These are phyloP conservation scores for Pseudococcus longispinus DNA, from an alignment of 2,888 invertebrate species.

Conservation along the genomic window DNA sequence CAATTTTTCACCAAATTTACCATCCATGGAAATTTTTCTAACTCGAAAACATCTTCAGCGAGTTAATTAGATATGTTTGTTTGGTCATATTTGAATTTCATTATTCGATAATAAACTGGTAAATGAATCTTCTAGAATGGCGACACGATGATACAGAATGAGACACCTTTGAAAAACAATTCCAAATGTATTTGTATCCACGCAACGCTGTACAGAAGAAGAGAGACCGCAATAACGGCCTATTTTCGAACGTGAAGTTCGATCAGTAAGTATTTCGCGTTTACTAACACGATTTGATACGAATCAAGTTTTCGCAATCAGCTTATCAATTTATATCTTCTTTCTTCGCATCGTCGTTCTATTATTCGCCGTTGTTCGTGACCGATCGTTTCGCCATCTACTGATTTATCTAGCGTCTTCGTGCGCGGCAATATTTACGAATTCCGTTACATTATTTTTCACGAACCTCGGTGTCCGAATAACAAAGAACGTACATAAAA, in stretches of 20 bases:
- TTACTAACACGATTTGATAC: conserved; percentile 46
- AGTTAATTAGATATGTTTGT: neutral
- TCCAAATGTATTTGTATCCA: neutral
- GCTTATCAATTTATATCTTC: conserved; percentile 46
- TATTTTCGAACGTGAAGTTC: conserved; percentile 39
- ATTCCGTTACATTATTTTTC: conserved; percentile 38
- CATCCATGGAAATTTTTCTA: neutral
- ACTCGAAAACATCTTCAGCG: neutral
- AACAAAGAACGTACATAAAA: conserved; percentile 22
- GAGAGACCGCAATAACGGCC: conserved; percentile 16
- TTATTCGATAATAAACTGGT: too few species aligned
- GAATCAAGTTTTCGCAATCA: conserved; percentile 41
- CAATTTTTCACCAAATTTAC: neutral
- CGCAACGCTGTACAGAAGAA: neutral
- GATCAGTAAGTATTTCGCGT: conserved; percentile 27
- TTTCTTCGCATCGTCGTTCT: conserved; percentile 41
- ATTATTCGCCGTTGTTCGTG: conserved; percentile 40
- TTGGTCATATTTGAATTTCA: too few species aligned
- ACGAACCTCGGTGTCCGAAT: conserved; percentile 10
- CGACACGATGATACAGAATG: neutral
- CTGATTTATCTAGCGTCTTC: conserved; percentile 43
- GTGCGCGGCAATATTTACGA: conserved; percentile 43
- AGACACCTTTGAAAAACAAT: neutral
- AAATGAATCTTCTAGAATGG: neutral
- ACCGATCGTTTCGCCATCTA: conserved; percentile 45